Conservation (phyloP, 2,797 vertebrate species). For the Chaunax sp. region DNA sequence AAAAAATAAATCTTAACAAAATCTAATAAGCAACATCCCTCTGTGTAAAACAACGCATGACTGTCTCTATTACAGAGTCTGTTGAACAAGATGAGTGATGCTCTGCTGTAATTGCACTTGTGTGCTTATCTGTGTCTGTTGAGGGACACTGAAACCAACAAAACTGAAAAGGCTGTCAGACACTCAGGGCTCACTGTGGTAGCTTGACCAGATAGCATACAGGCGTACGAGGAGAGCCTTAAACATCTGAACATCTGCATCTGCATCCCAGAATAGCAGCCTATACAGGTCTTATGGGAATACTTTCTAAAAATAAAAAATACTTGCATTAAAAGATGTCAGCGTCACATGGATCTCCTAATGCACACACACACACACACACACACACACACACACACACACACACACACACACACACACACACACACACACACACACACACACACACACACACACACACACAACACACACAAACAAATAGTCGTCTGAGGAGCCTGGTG, state of each 20-base stretch:
- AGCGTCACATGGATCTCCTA: conserved; percentile 9
- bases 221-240: neutral
- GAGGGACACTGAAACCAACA: conserved; percentile 23
- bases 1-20: neutral
- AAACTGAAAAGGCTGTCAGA: neutral
- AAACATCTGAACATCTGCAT: conserved; percentile 3
- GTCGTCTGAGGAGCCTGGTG: conserved; percentile 60
- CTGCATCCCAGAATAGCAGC: too few species aligned
- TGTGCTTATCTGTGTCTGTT: conserved; percentile 15
- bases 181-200: too few species aligned
- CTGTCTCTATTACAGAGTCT: neutral
- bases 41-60: neutral
- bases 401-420: neutral
- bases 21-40: neutral
- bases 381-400: conserved; percentile 16
- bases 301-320: conserved; percentile 33
- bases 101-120: conserved; percentile 19
- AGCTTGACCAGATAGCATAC: neutral
- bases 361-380: neutral
- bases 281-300: too few species aligned
- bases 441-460: conserved; percentile 16
- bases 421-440: conserved; percentile 11
- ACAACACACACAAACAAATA: conserved; percentile 35
- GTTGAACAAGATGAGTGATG: conserved; percentile 21
- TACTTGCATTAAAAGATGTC: conserved; percentile 16